Base-by-base conservation (phyloP, 2,888 invertebrate species). In the Uloborus plumipes region DNA sequence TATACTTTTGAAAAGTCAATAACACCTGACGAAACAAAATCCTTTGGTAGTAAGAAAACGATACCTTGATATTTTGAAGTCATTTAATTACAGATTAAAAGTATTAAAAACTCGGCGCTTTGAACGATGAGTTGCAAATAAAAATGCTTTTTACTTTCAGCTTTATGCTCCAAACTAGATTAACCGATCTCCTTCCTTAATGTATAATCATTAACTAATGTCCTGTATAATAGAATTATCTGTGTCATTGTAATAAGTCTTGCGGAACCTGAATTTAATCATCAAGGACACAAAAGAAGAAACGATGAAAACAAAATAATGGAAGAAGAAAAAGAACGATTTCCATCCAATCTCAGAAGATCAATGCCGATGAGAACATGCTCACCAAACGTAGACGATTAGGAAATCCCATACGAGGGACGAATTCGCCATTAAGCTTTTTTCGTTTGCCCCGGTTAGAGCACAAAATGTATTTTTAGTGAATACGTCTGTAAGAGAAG, bases 151-250 rank as follows among this genome's bases (percentile, higher is more conserved):
- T 39, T 39, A 31, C 11, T 11, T 39, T 39, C 9, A 39, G 9
- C 47, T 47, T 39, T 49, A 15, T 20, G 31, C 18, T 26, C 53
- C 22, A 16, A 49, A 2, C 53, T 58, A 22, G 47, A 76, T 76
- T 71, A 78, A 65, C 64, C 70, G 55, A 58, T 65, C 62, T 71
- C 71, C 39, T 9, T 47, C 31, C 20, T 49, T 65, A 71, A 64
- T 77, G 64, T 62, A n/a, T 55, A 55, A 64, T 70, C 77, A 78
- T 78, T 78, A 78, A 71, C 26, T 49, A 65, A 78, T 78, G 70
- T 71, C 39, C 22, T 58, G 20, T 50, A 62, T 26, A n/a, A 55
- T 14, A 14, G 14, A n/a, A 58, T 70, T 18, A 31, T 16, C 64
- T 31, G 50, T 50, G 47, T 71, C 62, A 47, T 55, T 78, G 77